A percentile compares a stretch with the other conserved stretches of the same genome.
These are phyloP conservation scores for Ciconia maguari DNA, from an alignment of 2,113 vertebrate genomes.

Conservation along the genomic window DNA sequence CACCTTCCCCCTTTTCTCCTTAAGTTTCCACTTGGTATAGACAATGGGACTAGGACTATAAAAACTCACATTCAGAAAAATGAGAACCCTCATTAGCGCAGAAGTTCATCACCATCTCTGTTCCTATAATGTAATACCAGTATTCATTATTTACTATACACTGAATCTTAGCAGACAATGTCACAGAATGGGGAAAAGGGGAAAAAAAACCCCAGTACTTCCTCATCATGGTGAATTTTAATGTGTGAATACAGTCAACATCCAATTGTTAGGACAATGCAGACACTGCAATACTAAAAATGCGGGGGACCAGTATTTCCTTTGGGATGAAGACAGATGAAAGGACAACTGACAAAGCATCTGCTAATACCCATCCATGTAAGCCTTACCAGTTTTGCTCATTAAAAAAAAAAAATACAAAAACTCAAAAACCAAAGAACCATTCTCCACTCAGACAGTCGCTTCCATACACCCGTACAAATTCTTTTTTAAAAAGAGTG, in stretches of 20 bases:
- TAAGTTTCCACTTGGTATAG: background rate
- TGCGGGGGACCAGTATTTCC: background rate
- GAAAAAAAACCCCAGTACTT: accelerated
- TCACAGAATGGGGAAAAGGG: accelerated
- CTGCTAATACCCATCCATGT: background rate
- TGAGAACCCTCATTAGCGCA: background rate
- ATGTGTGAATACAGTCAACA: background rate
- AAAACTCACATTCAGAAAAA: background rate
- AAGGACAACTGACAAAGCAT: background rate
- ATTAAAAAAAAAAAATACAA: background rate
- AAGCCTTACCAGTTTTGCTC: background rate
- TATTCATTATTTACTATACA: background rate
- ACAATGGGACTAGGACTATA: background rate
- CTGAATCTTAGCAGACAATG: background rate
- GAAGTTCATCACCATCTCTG: background rate
- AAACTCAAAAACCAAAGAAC: background rate
- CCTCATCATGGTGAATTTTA: background rate
- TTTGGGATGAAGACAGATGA: background rate
- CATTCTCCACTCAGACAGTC: background rate
- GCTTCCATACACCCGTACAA: background rate
- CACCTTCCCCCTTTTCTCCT: background rate
- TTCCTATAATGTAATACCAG: background rate
- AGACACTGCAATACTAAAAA: background rate
- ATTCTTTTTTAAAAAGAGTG: background rate
- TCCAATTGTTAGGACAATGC: background rate